These are phyloP conservation scores for Lasioglossum figueresi DNA, from an alignment of 2,888 invertebrate species.

Conservation along the genomic window DNA sequence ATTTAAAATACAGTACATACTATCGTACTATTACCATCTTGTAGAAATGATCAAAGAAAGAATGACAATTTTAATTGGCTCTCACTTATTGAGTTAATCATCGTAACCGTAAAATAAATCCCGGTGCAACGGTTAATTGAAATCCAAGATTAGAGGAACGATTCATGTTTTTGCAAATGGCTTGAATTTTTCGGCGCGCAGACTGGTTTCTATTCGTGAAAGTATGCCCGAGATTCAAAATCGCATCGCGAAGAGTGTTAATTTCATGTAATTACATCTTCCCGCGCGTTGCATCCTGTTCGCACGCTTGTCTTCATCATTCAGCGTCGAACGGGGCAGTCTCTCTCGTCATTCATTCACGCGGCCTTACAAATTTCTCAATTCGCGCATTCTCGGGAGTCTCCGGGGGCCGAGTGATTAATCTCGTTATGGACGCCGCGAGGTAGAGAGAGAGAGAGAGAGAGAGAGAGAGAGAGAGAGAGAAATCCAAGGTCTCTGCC, in stretches of 20 bases:
- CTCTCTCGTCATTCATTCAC: slow-evolving; percentile 12
- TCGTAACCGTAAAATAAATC: neutral
- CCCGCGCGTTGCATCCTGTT: neutral
- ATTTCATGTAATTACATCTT: neutral
- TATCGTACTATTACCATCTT: too few relatives aligned
- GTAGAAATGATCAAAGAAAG: too few relatives aligned
- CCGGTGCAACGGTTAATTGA: neutral
- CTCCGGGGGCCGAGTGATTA: slow-evolving; percentile 64
- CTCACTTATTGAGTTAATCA: too few relatives aligned
- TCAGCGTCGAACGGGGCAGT: neutral
- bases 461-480: neutral
- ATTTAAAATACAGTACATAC: neutral
- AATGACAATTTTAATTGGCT: too few relatives aligned
- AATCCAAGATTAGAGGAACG: neutral
- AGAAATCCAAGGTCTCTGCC: slow-evolving; percentile 71
- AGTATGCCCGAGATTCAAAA: neutral
- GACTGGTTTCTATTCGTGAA: neutral
- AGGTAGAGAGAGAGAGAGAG: slow-evolving; percentile 23
- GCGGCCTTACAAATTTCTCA: slow-evolving; percentile 36
- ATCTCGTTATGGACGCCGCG: slow-evolving; percentile 72
- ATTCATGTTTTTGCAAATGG: neutral
- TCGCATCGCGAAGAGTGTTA: neutral
- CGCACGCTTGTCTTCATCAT: neutral
- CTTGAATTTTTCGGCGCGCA: neutral
- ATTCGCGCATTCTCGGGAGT: slow-evolving; percentile 42